Evolutionary conservation across 2,113 vertebrate genomes (phyloP), one percentile per base, ranked within the genome.

Genomic region (Atrichornis clamosus): DNA sequence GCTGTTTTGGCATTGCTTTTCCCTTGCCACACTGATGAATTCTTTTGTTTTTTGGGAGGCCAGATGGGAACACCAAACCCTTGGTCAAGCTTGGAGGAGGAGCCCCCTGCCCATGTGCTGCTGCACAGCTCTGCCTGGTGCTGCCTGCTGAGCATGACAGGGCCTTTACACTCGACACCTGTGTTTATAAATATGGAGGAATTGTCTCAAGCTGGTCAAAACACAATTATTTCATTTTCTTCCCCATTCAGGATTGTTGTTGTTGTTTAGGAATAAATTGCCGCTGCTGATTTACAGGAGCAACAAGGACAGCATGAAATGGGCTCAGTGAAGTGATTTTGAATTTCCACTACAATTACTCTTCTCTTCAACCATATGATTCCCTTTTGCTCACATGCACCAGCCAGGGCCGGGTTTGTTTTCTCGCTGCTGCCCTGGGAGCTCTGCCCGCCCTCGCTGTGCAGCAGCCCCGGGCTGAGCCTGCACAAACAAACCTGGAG

Each of bases 271-370:
- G 96, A 97, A 97, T 97, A 97, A 98, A 97, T 97, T 93, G 97
- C 68, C 35, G 92, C 65, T 78, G 94, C 84, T 97, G 97, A 97
- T 97, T 98, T 97, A 92, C 95, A 96, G 95, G 97, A 94, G 96
- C 96, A 96, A 95, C 97, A 97, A 84, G 9, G 24, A 85, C 63
- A 70, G 95, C 93, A 95, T 96, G 95, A 97, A 97, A 94, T 96
- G 96, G 96, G 97, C 96, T 98, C 96, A 83, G 95, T 93, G 97
- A 96, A 97, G 96, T 97, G 97, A 97, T 97, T 97, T 77, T 95
- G 97, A 96, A 97, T 98, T 98, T 98, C 97, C 97, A 95, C 96
- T 97, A 93, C 97, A 98, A 97, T 98, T 97, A 97, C 95, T 93
- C 85, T 95, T 97, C 96, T 93, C 92, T 96, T 97, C 97, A 97